Base-by-base conservation (phyloP, 2,797 vertebrate genomes). In the Syngnathus acus region DNA sequence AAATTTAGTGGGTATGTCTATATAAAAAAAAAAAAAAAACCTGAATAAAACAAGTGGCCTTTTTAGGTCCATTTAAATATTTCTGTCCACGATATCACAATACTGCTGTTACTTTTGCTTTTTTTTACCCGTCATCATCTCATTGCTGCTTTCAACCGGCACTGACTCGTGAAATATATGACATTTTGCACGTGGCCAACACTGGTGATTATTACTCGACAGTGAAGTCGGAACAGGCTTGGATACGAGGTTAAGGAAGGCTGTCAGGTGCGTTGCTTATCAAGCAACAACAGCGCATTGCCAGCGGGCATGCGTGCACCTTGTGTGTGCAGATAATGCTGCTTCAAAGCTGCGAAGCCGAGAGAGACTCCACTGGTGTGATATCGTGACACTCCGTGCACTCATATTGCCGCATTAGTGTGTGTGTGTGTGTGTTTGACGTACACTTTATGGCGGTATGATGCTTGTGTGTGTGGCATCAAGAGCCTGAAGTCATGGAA, bases 401-500 rank as follows among this genome's bases (percentile, higher is more conserved):
- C 23, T 16, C 6, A 26, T 14, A 63, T 8, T 32, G 21, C 23
- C 23, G 43, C 43, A 48, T n/a, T n/a, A n/a, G 64, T 58, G 1
- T 66, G 59, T 62, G 47, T 66, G 59, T 62, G 47, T 66, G 71
- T 26, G 26, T 26, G 26, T 26, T 9, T 37, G 65, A 61, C 48
- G 68, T 62, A 51, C 14, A 54, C 53, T 40, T 61, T 50, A 23
- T 50, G 50, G 51, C 16, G 72, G 71, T 48, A 48, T 59, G 40
- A 61, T 62, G 60, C 54, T 65, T 64, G 68, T 65, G 50, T 57
- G 47, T 67, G 60, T 43, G 75, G 66, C 75, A 78, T 77, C 79
- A 55, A 68, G 71, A 78, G 72, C 70, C 86, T 91, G 90, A 91
- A 90, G 90, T 92, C 87, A 92, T 92, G 92, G 91, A 92, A 93